Conservation (phyloP, 2,888 invertebrate species). For the Adelphocoris suturalis region DNA sequence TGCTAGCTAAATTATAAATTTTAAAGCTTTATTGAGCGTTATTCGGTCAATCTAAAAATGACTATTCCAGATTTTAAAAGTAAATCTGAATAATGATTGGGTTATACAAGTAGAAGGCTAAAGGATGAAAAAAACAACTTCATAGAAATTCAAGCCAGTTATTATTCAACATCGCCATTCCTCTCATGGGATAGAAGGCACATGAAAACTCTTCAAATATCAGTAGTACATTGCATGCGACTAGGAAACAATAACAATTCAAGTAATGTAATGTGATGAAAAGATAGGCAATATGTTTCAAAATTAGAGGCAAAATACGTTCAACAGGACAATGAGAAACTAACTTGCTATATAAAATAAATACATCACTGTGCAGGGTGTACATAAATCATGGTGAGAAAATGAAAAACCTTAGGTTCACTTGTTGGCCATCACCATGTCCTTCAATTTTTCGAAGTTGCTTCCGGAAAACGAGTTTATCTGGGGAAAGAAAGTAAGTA, state of each 20-base stretch:
- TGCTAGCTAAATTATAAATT: no score
- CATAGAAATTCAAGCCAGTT: conserved; percentile 20
- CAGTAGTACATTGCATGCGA: not conserved
- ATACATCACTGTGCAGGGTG: conserved; percentile 26
- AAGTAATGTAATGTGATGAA: not conserved
- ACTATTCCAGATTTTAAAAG: no score
- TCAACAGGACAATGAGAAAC: not conserved
- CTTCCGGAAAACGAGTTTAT: conserved; percentile 72
- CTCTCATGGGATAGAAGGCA: not conserved
- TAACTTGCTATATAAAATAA: conserved; percentile 17
- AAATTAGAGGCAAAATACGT: not conserved
- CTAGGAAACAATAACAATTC: not conserved
- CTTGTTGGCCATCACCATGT: conserved; percentile 66
- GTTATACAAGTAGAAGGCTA: not conserved
- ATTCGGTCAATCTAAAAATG: no score
- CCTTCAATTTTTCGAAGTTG: conserved; percentile 72
- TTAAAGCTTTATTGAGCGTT: no score
- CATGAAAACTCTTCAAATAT: not conserved
- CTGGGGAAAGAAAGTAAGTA: conserved; percentile 51
- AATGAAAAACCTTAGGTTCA: conserved; percentile 14
- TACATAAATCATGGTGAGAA: not conserved
- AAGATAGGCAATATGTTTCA: not conserved
- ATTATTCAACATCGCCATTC: conserved; percentile 1
- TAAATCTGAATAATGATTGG: no score
- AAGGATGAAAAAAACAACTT: not conserved